Evolutionary conservation across 2,113 vertebrate species (phyloP), one percentile per base, ranked within the genome.

Genomic region (Microcebus griseorufus): DNA sequence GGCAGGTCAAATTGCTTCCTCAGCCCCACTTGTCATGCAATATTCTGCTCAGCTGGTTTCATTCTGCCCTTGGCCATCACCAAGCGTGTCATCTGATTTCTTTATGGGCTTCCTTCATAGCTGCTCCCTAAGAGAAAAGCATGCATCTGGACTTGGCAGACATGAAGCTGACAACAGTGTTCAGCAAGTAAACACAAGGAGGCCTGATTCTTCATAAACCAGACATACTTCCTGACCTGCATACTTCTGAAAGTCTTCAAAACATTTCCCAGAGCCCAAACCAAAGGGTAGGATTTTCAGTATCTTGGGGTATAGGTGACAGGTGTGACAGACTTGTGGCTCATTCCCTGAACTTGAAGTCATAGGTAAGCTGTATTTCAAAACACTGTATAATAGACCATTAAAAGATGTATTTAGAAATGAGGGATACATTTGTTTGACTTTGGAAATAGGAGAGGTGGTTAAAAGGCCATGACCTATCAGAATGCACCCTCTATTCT

Each of bases 251-350:
- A 95, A 88, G 64, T 32, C 29, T 92, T 88, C 22, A 73, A 72
- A 91, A 85, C 32, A 20, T 29, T 67, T 78, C 53, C 64, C 55
- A 90, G 81, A 82, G 22, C 20, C 72, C 45, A 88, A 69, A 88
- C 91, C 51, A 83, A 90, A 84, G 42, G 25, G 34, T 76, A 64
- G 51, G 8, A 16, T 96, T 93, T 78, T 81, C 14, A 87, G 14
- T 85, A 27, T 81, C 51, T 58, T 64, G 89, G 72, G 27, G 55
- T 91, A 72, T 91, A 67, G 94, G 17, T 93, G 95, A 86, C 18
- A 90, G 18, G 34, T 88, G 14, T 45, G 37, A 75, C 58, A 55
- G 88, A 45, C 20, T 82, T 81, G n/a, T 69, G 55, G 13, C 51
- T 65, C 60, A 58, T n/a, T 5, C 9, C 20, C 73, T 53, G 27